Percentiles rank a stretch among this genome's conserved stretches.
Evolutionary conservation across 2,113 vertebrate genomes (phyloP).

Genomic region (Forbesichthys agassizii): DNA sequence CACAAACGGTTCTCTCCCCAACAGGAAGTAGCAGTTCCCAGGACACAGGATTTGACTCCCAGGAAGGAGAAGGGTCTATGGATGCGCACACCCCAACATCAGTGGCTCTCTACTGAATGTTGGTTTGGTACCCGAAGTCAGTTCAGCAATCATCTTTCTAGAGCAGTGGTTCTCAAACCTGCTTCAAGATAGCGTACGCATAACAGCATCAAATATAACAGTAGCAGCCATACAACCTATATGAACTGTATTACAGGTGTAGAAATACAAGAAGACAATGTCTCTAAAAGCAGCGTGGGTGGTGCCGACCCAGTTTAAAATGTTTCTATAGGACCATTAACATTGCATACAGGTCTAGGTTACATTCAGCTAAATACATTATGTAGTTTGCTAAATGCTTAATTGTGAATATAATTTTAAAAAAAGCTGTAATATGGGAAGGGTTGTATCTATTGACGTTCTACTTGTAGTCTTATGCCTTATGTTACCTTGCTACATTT

Average conservation of each 20-base stretch:
- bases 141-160: background rate
- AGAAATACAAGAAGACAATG: background rate
- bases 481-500: background rate
- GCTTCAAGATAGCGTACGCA: background rate
- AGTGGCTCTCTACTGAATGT: background rate
- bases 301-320: background rate
- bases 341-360: too few relatives aligned
- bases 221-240: background rate
- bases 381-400: too few relatives aligned
- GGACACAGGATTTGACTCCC: conserved; percentile 76
- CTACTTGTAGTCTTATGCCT: background rate
- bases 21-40: conserved; percentile 70
- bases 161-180: background rate
- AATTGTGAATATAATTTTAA: too few relatives aligned
- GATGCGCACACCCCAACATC: conserved; percentile 22
- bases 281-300: background rate
- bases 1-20: conserved; percentile 58
- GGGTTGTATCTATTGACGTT: too few relatives aligned
- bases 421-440: too few relatives aligned
- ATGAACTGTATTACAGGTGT: background rate
- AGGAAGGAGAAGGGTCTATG: conserved; percentile 47
- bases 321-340: background rate
- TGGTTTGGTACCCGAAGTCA: too few relatives aligned
- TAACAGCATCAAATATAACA: background rate
- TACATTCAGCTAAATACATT: too few relatives aligned